A percentile compares a stretch with the other conserved stretches of the same genome.
Conservation (phyloP, 2,797 vertebrate genomes). For the Basileuterus tristriatus region DNA sequence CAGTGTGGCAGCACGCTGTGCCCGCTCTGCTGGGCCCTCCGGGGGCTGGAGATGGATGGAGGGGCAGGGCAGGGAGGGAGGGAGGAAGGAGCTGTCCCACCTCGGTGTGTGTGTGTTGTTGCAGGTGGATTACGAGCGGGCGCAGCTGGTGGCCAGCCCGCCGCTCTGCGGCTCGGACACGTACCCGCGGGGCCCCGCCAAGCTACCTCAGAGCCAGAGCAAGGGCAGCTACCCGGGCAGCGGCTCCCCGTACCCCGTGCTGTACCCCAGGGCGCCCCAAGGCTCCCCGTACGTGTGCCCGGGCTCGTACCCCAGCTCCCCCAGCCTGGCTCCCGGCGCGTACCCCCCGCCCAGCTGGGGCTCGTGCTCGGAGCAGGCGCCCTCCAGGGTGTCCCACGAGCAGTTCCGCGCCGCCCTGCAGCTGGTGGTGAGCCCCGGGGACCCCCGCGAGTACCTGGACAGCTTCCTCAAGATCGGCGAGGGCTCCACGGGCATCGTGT, state of each 20-base stretch:
- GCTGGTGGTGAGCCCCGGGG: constrained; percentile 94
- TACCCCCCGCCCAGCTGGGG: constrained; percentile 97
- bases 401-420: constrained; percentile 97
- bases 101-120: not conserved
- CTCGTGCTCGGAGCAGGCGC: constrained; percentile 91
- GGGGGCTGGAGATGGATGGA: accelerated
- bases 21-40: not conserved
- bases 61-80: not conserved
- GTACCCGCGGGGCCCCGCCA: constrained; percentile 88
- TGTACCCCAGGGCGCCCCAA: constrained; percentile 88
- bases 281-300: constrained; percentile 89
- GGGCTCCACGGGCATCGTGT: constrained; percentile 97
- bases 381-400: constrained; percentile 95
- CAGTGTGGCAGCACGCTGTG: accelerated
- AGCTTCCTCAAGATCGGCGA: constrained; percentile 98
- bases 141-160: constrained; percentile 86
- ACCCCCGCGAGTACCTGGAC: constrained; percentile 95
- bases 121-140: constrained; percentile 91
- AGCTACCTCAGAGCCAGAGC: constrained; percentile 94
- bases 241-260: constrained; percentile 87
- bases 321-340: constrained; percentile 88
- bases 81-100: accelerated
- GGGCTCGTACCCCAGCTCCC: constrained; percentile 92
- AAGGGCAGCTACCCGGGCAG: constrained; percentile 86
- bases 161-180: constrained; percentile 87